phyloP scores from a whole-genome alignment of 1,140 invertebrate genomes.

The Penaeus vannamei region DNA sequence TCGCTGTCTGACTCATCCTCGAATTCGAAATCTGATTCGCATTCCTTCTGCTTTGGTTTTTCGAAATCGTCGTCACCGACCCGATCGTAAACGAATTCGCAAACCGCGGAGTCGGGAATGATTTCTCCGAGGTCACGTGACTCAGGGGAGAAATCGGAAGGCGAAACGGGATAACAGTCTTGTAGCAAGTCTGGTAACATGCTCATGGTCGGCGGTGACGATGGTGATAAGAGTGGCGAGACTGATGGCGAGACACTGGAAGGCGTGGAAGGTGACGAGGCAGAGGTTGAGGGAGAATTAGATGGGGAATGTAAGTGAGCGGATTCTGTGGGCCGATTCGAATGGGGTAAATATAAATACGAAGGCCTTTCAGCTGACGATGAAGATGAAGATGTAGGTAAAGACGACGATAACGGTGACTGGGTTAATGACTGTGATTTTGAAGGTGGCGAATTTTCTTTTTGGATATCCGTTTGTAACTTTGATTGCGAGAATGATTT shows the following conservation, averaged over 20 bases:
- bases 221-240: neutral
- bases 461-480: neutral
- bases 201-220: conserved; percentile 7
- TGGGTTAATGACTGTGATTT: neutral
- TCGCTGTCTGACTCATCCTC: too few relatives aligned
- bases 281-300: neutral
- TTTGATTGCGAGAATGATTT: neutral
- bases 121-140: too few relatives aligned
- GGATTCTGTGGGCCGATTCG: neutral
- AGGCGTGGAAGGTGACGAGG: neutral
- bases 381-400: conserved; percentile 15
- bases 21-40: too few relatives aligned
- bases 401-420: neutral
- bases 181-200: conserved; percentile 30
- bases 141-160: too few relatives aligned
- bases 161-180: neutral
- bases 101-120: too few relatives aligned
- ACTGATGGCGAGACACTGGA: neutral
- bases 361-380: neutral
- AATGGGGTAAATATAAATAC: neutral
- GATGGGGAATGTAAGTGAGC: neutral
- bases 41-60: too few relatives aligned
- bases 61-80: too few relatives aligned
- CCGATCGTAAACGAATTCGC: too few relatives aligned
- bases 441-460: neutral